Conservation (phyloP, 2,888 invertebrate species). For the Rhodophaea formosa region DNA sequence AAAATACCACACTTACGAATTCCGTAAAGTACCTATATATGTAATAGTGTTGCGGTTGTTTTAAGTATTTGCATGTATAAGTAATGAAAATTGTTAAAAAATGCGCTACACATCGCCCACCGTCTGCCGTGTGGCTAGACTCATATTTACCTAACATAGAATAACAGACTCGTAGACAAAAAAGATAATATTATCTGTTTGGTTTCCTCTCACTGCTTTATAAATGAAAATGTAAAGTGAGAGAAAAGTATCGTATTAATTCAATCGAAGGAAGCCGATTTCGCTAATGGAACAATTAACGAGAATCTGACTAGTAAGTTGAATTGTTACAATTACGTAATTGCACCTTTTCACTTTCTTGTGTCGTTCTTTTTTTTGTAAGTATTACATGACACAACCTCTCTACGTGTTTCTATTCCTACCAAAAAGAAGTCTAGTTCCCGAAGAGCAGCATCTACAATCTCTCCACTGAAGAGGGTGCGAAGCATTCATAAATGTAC, state of each 20-base stretch:
- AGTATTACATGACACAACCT: neutral
- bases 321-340: neutral
- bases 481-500: conserved; percentile 63
- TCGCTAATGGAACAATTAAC: neutral
- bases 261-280: neutral
- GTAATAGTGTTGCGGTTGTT: neutral
- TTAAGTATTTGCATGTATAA: too few relatives aligned
- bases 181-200: too few relatives aligned
- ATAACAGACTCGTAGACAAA: too few relatives aligned
- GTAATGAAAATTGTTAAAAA: too few relatives aligned
- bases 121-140: too few relatives aligned
- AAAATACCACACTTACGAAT: neutral
- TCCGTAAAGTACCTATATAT: neutral
- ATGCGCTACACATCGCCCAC: too few relatives aligned
- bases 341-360: neutral
- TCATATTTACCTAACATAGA: too few relatives aligned
- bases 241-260: neutral
- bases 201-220: neutral
- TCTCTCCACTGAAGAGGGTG: conserved; percentile 38
- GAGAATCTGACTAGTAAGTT: neutral
- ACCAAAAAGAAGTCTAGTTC: conserved; percentile 47
- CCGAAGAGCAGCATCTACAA: conserved; percentile 47
- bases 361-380: neutral
- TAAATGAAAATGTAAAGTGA: neutral
- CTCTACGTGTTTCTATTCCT: conserved; percentile 31